Conservation (phyloP, 2,113 vertebrate species). For the Sylvia atricapilla region DNA sequence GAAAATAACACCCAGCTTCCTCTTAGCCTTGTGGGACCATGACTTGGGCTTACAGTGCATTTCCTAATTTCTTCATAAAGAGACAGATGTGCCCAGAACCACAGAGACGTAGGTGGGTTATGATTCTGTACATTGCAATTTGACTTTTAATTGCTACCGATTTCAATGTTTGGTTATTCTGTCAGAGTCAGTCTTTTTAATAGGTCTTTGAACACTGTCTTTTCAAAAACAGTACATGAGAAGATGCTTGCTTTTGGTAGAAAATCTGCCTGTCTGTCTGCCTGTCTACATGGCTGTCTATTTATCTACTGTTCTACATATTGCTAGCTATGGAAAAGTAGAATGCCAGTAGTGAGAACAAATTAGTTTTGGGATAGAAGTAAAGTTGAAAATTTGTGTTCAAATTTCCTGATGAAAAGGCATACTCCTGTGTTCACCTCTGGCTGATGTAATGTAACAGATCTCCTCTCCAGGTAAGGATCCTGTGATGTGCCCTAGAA, state of each 20-base stretch:
- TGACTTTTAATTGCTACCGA: background rate
- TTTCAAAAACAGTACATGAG: background rate
- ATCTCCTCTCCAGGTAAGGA: background rate
- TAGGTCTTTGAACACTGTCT: background rate
- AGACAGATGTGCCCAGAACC: background rate
- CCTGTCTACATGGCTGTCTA: background rate
- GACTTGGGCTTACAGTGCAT: background rate
- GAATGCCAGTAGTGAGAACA: background rate
- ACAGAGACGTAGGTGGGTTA: background rate
- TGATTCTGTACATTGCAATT: background rate
- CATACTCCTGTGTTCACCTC: background rate
- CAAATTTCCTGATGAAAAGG: background rate
- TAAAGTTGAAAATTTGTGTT: background rate
- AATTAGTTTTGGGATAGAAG: background rate
- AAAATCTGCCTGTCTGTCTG: background rate
- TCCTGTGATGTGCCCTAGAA: background rate
- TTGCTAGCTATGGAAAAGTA: background rate
- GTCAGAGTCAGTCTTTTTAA: background rate
- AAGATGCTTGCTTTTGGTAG: background rate
- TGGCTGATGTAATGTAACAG: background rate
- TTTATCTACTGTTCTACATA: background rate
- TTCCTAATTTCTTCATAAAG: background rate
- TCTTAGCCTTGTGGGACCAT: fast-evolving
- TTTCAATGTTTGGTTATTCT: background rate
- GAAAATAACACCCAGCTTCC: background rate